Evolutionary conservation across 1,140 invertebrate species (phyloP).

Genomic region (Micrasema longulum): DNA sequence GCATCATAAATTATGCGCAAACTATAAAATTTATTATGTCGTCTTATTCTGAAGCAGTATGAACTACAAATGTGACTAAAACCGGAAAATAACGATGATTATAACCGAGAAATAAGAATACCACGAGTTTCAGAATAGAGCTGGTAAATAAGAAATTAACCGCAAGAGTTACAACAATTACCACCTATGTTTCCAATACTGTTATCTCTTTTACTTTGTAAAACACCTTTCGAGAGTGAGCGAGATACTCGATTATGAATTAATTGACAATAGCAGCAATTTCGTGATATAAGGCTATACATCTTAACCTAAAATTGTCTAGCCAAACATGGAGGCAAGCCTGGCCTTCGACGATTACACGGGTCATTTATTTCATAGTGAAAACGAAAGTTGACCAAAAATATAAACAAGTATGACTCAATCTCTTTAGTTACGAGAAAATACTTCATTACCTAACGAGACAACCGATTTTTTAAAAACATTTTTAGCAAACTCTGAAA

Average conservation of each 20-base stretch:
- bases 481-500: neutral
- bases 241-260: too few relatives aligned
- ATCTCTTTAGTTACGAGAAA: neutral
- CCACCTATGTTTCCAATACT: neutral
- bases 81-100: too few relatives aligned
- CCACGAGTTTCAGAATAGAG: too few relatives aligned
- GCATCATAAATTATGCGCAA: too few relatives aligned
- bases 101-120: too few relatives aligned
- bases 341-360: conserved; percentile 10
- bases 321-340: conserved; percentile 9
- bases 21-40: too few relatives aligned
- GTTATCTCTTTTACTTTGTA: neutral
- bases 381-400: conserved; percentile 16
- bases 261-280: too few relatives aligned
- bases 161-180: neutral
- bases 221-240: neutral
- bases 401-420: conserved; percentile 15
- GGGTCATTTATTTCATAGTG: conserved; percentile 18
- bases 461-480: neutral
- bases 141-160: too few relatives aligned
- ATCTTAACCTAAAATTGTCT: conserved; percentile 28
- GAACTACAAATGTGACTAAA: too few relatives aligned
- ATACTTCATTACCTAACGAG: neutral
- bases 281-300: neutral
- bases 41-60: too few relatives aligned